A percentile compares a stretch with the other conserved stretches of the same genome.
phyloP scores from a whole-genome alignment of 2,113 vertebrate genomes.

The Colinus virginianus region DNA sequence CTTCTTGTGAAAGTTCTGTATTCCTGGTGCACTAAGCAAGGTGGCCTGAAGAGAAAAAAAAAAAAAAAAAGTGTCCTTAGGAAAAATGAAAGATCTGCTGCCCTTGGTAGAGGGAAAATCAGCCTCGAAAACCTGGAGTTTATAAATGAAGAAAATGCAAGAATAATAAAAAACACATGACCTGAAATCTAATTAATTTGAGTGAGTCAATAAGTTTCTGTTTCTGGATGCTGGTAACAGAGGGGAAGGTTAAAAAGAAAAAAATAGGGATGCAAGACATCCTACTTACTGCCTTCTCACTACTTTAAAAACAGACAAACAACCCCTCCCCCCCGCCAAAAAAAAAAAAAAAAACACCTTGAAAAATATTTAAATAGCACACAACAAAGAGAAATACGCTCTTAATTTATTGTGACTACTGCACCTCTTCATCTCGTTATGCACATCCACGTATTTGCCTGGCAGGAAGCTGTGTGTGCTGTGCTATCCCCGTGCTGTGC shows the following conservation, averaged over 20 bases:
- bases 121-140: neutral
- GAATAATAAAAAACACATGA: neutral
- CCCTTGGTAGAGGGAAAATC: neutral
- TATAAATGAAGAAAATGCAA: neutral
- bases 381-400: neutral
- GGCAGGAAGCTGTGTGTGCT: neutral
- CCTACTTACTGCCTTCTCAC: neutral
- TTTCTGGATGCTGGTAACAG: neutral
- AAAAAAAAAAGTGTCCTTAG: neutral
- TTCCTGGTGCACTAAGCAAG: neutral
- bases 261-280: neutral
- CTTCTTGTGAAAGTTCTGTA: neutral
- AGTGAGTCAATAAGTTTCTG: conserved; percentile 8
- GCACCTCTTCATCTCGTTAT: neutral
- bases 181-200: neutral
- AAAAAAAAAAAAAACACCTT: neutral
- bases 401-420: neutral
- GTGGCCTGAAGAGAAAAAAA: neutral
- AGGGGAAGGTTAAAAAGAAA: neutral
- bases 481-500: neutral
- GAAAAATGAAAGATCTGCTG: neutral
- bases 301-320: neutral
- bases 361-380: neutral
- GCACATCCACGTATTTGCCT: neutral
- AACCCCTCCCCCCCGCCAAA: too few relatives aligned